Base-by-base conservation (phyloP, 53 echinoderm and acorn worm genomes). In the Crossaster papposus region DNA sequence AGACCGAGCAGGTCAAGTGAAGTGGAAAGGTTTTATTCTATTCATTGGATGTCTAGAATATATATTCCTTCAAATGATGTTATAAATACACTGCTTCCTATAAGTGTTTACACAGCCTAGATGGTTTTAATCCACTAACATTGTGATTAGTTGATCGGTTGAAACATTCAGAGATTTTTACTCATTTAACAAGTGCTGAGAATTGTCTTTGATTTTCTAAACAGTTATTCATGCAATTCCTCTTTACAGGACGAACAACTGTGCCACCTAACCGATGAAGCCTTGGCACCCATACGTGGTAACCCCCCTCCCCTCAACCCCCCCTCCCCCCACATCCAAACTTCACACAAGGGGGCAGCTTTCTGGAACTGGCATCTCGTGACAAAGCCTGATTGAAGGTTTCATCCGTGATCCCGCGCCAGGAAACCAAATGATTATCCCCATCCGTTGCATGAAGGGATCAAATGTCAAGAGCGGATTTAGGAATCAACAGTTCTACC, bases 341-440 rank as follows among this genome's bases (percentile, higher is more conserved):
- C 72, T 79, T 80, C 80, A 54, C 77, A 87, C 87, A 77, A 55
- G 76, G 76, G 70, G 87, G 62, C 24, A 29, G 37, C 87, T 83
- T 83, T 76, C 54, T 76, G 10, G 63, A 87, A 87, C 13, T 87
- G 87, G 77, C 87, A 87, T 87, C 87, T 77, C 87, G 87, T 87
- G 87, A 87, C 87, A 87, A 87, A 87, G 87, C 54, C 72, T 87
- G 87, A 87, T 87, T 87, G 87, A 75, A 87, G 76, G 77, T 87
- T 87, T 84, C 84, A 84, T 84, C 84, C 65, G 51, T 38, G 65
- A 72, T 52, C 77, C 52, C 36, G 26, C 20, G 87, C 58, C 87
- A 87, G 87, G 87, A 87, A 87, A 87, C 87, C 51, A 53, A 75
- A 77, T 87, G 87, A 87, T 87, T 87, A 87, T 87, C 87, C 64